Base-by-base conservation (phyloP, 2,888 invertebrate species). In the Chalcis sispes region DNA sequence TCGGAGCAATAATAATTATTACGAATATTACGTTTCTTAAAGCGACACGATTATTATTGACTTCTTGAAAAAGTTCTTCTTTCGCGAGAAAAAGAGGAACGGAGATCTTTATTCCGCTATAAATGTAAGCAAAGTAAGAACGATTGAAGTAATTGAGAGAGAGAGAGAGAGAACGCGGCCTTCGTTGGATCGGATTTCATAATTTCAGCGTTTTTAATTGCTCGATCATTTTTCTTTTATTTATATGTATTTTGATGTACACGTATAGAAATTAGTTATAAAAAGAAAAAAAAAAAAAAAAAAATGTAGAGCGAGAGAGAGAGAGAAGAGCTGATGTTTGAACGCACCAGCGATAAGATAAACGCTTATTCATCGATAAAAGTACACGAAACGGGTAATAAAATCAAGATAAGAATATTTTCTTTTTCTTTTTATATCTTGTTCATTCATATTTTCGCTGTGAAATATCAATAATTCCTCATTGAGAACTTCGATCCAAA, bases 401-500 rank as follows among this genome's bases (percentile, higher is more conserved):
- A 61, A 42, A 52, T 50, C 27, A 52, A 18, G 70, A 61, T 61
- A 61, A 67, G 46, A 42, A 48, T 29, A n/a, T n/a, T n/a, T n/a
- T n/a, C n/a, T n/a, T n/a, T 32, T 7, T 40, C 23, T 29, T 7
- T 25, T 54, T 27, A 1, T 23, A 7, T 10, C 1, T 15, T 15
- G 8, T 65, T 36, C 52, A 52, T 36, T 42, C 42, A 42, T 42
- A 13, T 13, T 36, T 27, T 56, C 15, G 15, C 13, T 29, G 36
- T 50, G 15, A 65, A 23, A n/a, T 25, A n/a, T n/a, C n/a, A 50
- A 50, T 52, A 27, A 36, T 65, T 46, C 46, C 25, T 13, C 25
- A 25, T 2, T 25, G 2, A 27, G 27, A 27, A 54, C 7, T 15
- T 50, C n/a, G 50, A 15, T 50, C 8, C 32, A 32, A n/a, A n/a